Conservation (phyloP, 2,888 invertebrate genomes). For the Rhimphoctona megacephalus region DNA sequence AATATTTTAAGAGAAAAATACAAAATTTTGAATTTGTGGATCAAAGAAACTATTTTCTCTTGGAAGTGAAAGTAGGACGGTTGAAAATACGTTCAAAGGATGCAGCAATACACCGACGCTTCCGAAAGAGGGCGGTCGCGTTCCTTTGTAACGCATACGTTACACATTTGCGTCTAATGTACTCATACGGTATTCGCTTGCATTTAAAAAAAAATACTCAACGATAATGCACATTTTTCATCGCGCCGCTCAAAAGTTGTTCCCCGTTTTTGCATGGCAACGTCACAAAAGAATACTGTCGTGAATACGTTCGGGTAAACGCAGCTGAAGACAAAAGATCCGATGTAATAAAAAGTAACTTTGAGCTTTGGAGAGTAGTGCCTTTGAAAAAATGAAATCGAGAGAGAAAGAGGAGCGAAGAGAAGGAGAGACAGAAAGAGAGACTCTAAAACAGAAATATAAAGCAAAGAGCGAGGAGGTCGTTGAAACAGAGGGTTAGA, state of each 20-base stretch:
- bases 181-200: background rate
- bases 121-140: background rate
- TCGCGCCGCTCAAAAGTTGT: background rate
- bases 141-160: background rate
- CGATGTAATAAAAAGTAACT: conserved; percentile 16
- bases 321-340: background rate
- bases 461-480: conserved; percentile 70
- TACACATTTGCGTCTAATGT: background rate
- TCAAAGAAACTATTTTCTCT: background rate
- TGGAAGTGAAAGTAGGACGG: background rate
- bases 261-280: background rate
- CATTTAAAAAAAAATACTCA: background rate
- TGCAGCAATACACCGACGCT: background rate
- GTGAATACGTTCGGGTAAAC: background rate
- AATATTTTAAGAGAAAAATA: background rate
- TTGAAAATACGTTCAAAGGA: background rate
- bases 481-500: conserved; percentile 74
- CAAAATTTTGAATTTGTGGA: background rate
- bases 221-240: background rate
- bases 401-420: background rate
- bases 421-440: conserved; percentile 13
- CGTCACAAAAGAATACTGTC: background rate
- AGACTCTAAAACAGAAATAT: conserved; percentile 49
- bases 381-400: background rate
- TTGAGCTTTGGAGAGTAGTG: conserved; percentile 17